phyloP scores from a whole-genome alignment of 2,113 vertebrate genomes.

The Perognathus longimembris region DNA sequence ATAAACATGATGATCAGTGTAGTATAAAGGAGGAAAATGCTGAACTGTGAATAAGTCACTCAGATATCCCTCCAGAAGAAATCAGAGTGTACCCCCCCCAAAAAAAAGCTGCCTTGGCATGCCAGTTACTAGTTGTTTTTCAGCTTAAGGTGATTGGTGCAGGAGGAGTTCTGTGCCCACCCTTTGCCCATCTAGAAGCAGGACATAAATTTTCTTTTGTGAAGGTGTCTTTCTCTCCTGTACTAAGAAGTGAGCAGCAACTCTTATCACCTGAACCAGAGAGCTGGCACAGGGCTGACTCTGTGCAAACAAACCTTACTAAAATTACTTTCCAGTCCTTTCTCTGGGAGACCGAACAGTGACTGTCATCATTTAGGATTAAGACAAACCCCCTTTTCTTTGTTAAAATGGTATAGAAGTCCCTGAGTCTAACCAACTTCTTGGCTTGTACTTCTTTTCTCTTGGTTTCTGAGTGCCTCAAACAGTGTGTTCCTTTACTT shows the following conservation, averaged over 20 bases:
- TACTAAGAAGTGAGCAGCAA: background rate
- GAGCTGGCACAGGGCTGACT: background rate
- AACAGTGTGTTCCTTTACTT: background rate
- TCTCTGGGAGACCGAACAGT: background rate
- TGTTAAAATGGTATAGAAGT: background rate
- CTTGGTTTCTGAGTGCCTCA: background rate
- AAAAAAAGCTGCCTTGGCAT: background rate
- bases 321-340: background rate
- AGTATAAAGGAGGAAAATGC: background rate
- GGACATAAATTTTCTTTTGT: background rate
- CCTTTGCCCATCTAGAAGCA: background rate
- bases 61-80: background rate
- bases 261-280: slow-evolving; percentile 2
- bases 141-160: background rate
- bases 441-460: background rate
- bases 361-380: too few relatives aligned
- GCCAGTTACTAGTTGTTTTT: background rate
- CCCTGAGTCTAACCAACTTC: background rate
- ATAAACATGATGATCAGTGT: background rate
- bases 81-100: background rate
- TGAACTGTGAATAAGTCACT: background rate
- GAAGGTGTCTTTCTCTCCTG: background rate
- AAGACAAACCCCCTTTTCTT: background rate
- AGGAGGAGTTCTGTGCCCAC: background rate
- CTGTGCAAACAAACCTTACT: background rate